phyloP scores from a whole-genome alignment of 2,888 invertebrate genomes.

The Calameuta filiformis region DNA sequence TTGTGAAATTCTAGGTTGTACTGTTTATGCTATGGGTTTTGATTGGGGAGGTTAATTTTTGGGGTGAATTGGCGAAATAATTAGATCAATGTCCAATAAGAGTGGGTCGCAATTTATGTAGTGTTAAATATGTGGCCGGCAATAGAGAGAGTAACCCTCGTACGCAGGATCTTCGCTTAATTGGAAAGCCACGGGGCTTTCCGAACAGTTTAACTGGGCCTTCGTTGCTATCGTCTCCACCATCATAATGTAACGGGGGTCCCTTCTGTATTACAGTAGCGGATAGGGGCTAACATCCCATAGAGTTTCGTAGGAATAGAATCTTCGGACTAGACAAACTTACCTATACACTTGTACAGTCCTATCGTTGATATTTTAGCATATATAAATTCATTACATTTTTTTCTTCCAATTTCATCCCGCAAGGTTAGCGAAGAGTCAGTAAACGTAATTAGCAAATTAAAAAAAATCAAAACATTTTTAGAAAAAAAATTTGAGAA shows the following conservation, averaged over 20 bases:
- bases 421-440: too few species aligned
- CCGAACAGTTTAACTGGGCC: slow-evolving; percentile 66
- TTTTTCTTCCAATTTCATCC: too few species aligned
- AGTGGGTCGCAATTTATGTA: slow-evolving; percentile 61
- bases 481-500: slow-evolving; percentile 34
- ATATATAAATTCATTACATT: too few species aligned
- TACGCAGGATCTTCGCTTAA: slow-evolving; percentile 61
- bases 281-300: slow-evolving; percentile 21
- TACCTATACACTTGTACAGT: too few species aligned
- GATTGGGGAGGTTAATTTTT: neutral
- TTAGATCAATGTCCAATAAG: slow-evolving; percentile 57
- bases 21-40: neutral
- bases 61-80: slow-evolving; percentile 46
- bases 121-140: slow-evolving; percentile 64
- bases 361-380: too few species aligned
- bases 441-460: too few species aligned
- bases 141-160: slow-evolving; percentile 49
- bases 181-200: slow-evolving; percentile 64
- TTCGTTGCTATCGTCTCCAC: slow-evolving; percentile 52
- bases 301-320: too few species aligned
- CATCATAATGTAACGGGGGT: slow-evolving; percentile 40
- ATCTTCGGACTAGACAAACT: too few species aligned
- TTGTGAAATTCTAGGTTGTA: neutral
- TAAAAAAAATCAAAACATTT: too few species aligned
- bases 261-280: slow-evolving; percentile 43